These are phyloP conservation scores for Antrozous pallidus DNA, from an alignment of 2,797 vertebrate species.

Conservation along the genomic window DNA sequence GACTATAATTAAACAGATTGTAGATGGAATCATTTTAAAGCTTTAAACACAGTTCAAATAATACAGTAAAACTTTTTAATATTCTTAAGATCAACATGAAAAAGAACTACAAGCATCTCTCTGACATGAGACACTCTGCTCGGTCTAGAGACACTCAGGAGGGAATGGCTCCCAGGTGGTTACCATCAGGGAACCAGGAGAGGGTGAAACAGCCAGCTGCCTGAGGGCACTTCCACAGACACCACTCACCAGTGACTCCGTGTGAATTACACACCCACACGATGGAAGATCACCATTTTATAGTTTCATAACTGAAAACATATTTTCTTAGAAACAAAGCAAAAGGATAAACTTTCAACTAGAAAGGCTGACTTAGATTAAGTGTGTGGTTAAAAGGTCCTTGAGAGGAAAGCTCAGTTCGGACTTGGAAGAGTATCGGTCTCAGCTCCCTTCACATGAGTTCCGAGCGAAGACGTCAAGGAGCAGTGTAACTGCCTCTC, in stretches of 20 bases:
- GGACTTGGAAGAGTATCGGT: constrained; percentile 82
- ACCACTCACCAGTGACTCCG: background rate
- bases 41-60: constrained; percentile 45
- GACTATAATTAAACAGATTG: constrained; percentile 56
- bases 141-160: background rate
- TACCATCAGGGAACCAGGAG: constrained; percentile 22
- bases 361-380: constrained; percentile 57
- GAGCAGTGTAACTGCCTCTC: constrained; percentile 82
- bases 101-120: constrained; percentile 58
- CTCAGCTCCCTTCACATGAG: constrained; percentile 84
- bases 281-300: constrained; percentile 3
- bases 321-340: constrained; percentile 47
- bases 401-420: constrained; percentile 63
- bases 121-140: background rate
- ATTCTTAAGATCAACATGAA: constrained; percentile 70
- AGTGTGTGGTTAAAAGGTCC: constrained; percentile 66
- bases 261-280: background rate
- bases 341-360: background rate
- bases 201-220: background rate
- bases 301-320: constrained; percentile 18
- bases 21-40: constrained; percentile 76
- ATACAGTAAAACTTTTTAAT: constrained; percentile 65
- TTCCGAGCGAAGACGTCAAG: constrained; percentile 90
- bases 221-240: background rate
- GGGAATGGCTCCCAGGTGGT: constrained; percentile 29